Evolutionary conservation across 2,113 vertebrate species (phyloP), one percentile per base, ranked within the genome.

Genomic region (Rhadina sibilatrix): DNA sequence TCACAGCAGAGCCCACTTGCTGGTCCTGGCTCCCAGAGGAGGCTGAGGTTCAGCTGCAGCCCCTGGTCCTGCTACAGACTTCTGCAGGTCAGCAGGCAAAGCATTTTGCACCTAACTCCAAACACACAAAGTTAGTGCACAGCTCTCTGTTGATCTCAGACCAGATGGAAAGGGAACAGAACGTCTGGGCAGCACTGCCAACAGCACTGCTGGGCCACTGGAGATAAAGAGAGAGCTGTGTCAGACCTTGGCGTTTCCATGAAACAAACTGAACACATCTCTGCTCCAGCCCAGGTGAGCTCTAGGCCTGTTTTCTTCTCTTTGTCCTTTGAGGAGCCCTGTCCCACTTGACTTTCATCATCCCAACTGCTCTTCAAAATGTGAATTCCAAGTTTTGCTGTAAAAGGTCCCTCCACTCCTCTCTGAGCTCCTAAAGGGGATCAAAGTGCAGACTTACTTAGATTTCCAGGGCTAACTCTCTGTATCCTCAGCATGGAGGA

Each of bases 141-240:
- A 60, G 21, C 18, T 92, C 53, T 38, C 44, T 4, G 3, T 21
- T 40, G 59, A 76, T 49, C 31, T 28, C 87, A 91, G 81, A 54
- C 4, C 35, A 49, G 11, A 6, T 25, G 47, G 76, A 64, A 64
- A 72, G 7, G n/a, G 46, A 30, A 15, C n/a, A 49, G 35, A 61
- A 63, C 0, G 0, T 4, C 44, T 63, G 50, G 15, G 11, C 23
- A 61, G 79, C 17, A 5, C 27, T 1, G 0, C 54, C 71, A 83
- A 22, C 33, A 74, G 64, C 78, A 38, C 66, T 76, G 70, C 57
- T 69, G 49, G 50, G 49, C 40, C 40, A 11, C 53, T 33, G 30
- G 11, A 75, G 46, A 77, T 31, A 38, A 28, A 79, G 33, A 22
- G 46, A 52, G 31, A 89, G 89, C 42, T 66, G 57, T 57, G 38